A percentile compares a stretch with the other conserved stretches of the same genome.
Conservation (phyloP, 64 coral and sea anemone genomes). For the Dendronephthya gigantea region DNA sequence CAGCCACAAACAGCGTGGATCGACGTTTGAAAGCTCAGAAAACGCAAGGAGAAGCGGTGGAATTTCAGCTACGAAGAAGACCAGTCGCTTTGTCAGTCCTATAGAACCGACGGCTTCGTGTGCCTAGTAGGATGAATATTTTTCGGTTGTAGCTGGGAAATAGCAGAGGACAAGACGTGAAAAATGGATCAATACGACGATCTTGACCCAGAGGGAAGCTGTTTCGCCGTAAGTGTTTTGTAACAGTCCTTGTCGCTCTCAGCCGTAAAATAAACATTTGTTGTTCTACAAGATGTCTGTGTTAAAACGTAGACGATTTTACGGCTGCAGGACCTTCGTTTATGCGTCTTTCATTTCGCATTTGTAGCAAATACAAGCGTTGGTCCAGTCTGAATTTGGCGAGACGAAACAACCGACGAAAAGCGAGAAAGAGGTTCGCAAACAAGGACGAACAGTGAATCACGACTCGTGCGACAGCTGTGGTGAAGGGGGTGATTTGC, state of each 20-base stretch:
- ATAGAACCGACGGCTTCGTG: not conserved
- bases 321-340: not conserved
- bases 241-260: no score
- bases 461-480: slow-evolving; percentile 96
- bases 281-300: not conserved
- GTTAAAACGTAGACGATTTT: not conserved
- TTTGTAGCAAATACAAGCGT: slow-evolving; percentile 92
- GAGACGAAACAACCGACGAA: slow-evolving; percentile 54
- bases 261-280: not conserved
- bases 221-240: not conserved
- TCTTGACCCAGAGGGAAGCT: not conserved
- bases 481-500: slow-evolving; percentile 91
- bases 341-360: slow-evolving; percentile 23
- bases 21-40: not conserved
- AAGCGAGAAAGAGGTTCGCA: slow-evolving; percentile 76
- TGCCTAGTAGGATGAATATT: not conserved
- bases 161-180: not conserved
- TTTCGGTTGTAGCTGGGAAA: not conserved
- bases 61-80: not conserved
- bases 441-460: slow-evolving; percentile 68
- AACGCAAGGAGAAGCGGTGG: not conserved
- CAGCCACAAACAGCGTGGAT: not conserved
- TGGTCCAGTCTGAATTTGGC: slow-evolving; percentile 80
- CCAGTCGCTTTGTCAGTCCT: not conserved
- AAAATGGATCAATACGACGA: not conserved